Evolutionary conservation across 64 coral and sea anemone species (phyloP).

Genomic region (Orbicella faveolata): DNA sequence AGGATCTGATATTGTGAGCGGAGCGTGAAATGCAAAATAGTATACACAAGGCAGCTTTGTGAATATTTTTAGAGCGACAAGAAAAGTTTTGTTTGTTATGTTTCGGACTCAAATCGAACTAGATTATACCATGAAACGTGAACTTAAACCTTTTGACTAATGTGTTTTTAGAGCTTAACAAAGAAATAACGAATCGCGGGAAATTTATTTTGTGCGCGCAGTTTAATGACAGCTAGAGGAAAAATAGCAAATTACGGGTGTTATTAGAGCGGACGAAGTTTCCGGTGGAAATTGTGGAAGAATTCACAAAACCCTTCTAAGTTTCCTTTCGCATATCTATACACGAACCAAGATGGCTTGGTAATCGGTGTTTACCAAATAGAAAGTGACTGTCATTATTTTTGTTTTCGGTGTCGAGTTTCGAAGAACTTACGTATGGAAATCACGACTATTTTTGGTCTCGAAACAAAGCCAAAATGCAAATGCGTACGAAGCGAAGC

Average conservation of each 20-base stretch:
- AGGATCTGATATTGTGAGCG: background rate
- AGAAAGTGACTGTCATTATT: conserved; percentile 21
- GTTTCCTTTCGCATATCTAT: conserved; percentile 33
- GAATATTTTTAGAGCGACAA: background rate
- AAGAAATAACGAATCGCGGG: background rate
- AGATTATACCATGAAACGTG: background rate
- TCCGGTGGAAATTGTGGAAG: conserved; percentile 43
- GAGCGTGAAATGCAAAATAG: conserved; percentile 14
- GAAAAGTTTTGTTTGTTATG: background rate
- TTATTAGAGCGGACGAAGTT: conserved; percentile 17
- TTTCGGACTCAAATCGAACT: background rate
- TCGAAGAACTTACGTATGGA: conserved; percentile 1
- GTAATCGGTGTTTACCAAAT: conserved; percentile 31
- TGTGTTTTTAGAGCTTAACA: background rate
- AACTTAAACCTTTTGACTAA: background rate
- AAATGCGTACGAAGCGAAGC: conserved; percentile 32
- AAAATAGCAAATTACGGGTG: conserved; percentile 45
- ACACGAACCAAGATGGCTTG: conserved; percentile 23
- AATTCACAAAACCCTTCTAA: conserved; percentile 31
- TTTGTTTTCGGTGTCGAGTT: conserved; percentile 32
- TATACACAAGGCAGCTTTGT: background rate
- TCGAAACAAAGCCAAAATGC: conserved; percentile 69
- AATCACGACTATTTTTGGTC: conserved; percentile 44
- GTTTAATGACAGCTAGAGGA: conserved; percentile 31
- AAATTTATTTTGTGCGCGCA: conserved; percentile 23